These are phyloP conservation scores for Phocoena phocoena DNA, from an alignment of 2,113 vertebrate species.

Conservation along the genomic window DNA sequence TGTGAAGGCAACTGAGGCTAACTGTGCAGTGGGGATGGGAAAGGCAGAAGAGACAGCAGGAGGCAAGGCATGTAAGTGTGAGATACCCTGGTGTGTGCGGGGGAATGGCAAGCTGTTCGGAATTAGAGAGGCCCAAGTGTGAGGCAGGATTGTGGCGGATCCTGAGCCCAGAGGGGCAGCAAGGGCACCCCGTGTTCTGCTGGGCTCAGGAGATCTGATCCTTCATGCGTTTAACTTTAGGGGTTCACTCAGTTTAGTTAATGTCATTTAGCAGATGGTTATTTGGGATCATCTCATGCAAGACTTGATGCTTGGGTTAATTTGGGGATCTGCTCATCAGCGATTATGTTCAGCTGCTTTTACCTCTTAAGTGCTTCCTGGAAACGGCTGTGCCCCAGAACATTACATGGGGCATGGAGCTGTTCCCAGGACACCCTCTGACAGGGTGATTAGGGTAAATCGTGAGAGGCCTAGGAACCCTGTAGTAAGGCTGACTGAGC, in stretches of 20 bases:
- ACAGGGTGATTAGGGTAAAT: not conserved
- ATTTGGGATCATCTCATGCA: not conserved
- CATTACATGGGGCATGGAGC: not conserved
- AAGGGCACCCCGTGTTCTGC: not conserved
- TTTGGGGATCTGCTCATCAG: not conserved
- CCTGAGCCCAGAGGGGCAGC: not conserved
- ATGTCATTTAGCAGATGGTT: not conserved
- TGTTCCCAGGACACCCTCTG: not conserved
- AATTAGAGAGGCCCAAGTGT: not conserved
- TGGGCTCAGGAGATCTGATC: not conserved
- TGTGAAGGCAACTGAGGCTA: not conserved
- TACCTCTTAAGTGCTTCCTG: not conserved
- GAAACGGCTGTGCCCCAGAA: not conserved
- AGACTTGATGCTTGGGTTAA: not conserved
- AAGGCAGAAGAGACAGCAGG: not conserved
- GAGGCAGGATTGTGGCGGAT: not conserved
- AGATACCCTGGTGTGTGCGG: not conserved
- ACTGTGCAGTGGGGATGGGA: not conserved
- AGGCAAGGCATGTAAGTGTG: not conserved
- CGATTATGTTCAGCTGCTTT: slow-evolving; percentile 10
- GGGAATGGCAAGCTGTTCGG: not conserved
- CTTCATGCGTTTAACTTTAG: not conserved
- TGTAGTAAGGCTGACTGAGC: not conserved
- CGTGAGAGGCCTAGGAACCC: not conserved
- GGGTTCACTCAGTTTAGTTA: not conserved